phyloP scores from a whole-genome alignment of 2,113 vertebrate species.

The Noctilio leporinus region DNA sequence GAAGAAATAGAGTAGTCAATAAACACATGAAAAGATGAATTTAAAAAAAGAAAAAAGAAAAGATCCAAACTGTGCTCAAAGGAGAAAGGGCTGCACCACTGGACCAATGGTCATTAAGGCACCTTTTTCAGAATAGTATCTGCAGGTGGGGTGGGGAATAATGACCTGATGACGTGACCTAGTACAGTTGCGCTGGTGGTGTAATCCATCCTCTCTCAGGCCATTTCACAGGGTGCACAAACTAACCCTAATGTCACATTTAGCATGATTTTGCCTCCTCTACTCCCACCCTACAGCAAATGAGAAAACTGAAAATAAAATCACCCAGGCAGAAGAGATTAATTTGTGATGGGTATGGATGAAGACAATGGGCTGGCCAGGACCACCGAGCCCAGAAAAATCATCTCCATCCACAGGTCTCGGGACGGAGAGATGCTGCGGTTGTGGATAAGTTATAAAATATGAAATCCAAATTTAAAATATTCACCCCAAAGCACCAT shows the following conservation, averaged over 20 bases:
- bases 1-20: background rate
- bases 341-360: background rate
- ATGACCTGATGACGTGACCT: background rate
- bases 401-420: background rate
- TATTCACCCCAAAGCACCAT: background rate
- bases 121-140: background rate
- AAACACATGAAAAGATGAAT: background rate
- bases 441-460: background rate
- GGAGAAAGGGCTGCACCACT: background rate
- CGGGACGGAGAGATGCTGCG: background rate
- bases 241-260: background rate
- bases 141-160: background rate
- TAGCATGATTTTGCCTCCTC: background rate
- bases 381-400: background rate
- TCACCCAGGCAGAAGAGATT: background rate
- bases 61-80: background rate
- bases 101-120: background rate
- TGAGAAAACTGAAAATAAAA: background rate
- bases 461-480: background rate
- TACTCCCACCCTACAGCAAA: background rate
- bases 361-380: background rate
- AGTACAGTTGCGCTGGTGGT: background rate
- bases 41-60: background rate
- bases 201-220: background rate
- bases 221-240: background rate